Evolutionary conservation across 2,888 invertebrate species (phyloP).

Genomic region (Sesia bembeciformis): DNA sequence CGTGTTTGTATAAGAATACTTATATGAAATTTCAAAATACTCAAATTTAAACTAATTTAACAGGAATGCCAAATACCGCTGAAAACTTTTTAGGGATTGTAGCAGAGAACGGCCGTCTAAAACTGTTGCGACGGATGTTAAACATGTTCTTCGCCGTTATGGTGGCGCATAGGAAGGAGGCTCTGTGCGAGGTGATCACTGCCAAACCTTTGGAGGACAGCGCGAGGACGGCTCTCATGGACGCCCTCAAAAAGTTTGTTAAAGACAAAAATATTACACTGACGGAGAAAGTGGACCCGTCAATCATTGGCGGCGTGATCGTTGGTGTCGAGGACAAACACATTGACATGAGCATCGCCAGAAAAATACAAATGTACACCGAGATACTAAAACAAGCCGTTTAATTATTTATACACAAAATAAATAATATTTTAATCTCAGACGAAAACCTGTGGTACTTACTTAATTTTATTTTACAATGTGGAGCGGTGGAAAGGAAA

Average conservation of each 20-base stretch:
- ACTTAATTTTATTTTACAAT: not conserved
- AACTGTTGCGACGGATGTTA: constrained; percentile 41
- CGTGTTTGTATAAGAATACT: too few species aligned
- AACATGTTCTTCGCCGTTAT: constrained; percentile 41
- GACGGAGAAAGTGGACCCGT: constrained; percentile 43
- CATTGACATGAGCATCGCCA: constrained; percentile 50
- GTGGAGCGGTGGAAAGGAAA: not conserved
- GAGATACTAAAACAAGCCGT: constrained; percentile 39
- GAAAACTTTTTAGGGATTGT: constrained; percentile 43
- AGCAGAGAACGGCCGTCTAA: constrained; percentile 54
- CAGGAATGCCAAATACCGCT: constrained; percentile 43
- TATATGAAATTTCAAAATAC: too few species aligned
- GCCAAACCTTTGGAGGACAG: constrained; percentile 40
- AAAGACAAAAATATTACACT: constrained; percentile 43
- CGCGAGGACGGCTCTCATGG: constrained; percentile 28
- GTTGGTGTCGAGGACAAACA: constrained; percentile 57
- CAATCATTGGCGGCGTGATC: constrained; percentile 51
- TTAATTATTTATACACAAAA: constrained; percentile 8
- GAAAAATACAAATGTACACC: constrained; percentile 46
- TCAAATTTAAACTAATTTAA: too few species aligned
- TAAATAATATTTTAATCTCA: not conserved
- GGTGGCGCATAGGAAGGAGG: constrained; percentile 55
- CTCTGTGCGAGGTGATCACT: constrained; percentile 54
- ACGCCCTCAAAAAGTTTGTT: constrained; percentile 38
- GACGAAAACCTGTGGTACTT: not conserved